Evolutionary conservation across 2,113 vertebrate species (phyloP), one percentile per base, ranked within the genome.

Genomic region (Neoarius graeffei): DNA sequence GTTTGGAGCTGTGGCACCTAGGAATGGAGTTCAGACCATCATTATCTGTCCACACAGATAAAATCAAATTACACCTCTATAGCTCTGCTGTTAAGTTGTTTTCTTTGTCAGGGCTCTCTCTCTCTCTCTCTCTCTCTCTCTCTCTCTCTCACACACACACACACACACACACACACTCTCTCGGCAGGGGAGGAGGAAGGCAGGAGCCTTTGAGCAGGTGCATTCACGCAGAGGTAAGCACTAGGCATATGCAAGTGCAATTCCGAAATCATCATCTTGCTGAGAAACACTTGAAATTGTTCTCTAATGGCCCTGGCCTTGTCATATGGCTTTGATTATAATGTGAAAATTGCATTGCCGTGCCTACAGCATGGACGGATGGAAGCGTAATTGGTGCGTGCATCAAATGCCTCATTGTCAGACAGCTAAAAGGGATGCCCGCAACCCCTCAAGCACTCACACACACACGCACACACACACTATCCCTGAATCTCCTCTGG

Each of bases 321-420:
- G 96, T 97, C 96, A 95, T 96, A 96, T 96, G 96, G 95, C 96
- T 96, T 96, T 96, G 96, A 97, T 97, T 97, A 97, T 96, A 96
- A 97, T 94, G 94, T 95, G 96, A 95, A 97, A 97, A 97, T 97
- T 96, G 96, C 96, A 96, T 96, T 95, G 95, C 95, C 86, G 86
- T 96, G 96, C 95, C 95, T 97, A 96, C 95, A 94, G 94, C 94
- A 94, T 94, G 95, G 95, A 95, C 30, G 94, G 96, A 96, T 95
- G 94, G 96, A 96, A 96, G 96, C 95, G 95, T 97, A 97, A 97
- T 96, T 96, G 95, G 95, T 96, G 96, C 94, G 95, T 96, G 96
- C 89, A 0, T 93, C 90, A 96, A 96, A 97, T 97, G 93, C 93
- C 85, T 85, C 89, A 64, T 94, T 92, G 92, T 92, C 94, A 81